Conservation (phyloP, 2,797 vertebrate species). For the Phataginus tricuspis region DNA sequence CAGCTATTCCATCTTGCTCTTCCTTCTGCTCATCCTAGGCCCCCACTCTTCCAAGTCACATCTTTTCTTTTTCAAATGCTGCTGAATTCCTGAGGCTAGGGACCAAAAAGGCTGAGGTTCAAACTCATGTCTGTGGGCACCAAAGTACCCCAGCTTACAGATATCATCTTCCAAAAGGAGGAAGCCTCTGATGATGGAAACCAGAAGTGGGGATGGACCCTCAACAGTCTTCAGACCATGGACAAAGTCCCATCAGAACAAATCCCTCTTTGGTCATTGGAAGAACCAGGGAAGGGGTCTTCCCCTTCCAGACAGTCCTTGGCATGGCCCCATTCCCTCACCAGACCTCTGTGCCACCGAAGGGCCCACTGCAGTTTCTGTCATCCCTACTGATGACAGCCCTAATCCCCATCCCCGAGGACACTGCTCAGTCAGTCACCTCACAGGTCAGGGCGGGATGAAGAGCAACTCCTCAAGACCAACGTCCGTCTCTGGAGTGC, state of each 20-base stretch:
- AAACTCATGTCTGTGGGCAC: not conserved
- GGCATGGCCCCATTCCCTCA: not conserved
- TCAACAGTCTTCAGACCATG: not conserved
- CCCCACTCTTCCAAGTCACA: not conserved
- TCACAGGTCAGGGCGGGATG: not conserved
- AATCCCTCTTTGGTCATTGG: not conserved
- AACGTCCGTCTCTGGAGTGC: rapidly evolving
- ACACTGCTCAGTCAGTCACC: not conserved
- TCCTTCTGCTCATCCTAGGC: not conserved
- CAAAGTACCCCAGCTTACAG: not conserved
- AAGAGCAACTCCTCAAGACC: not conserved
- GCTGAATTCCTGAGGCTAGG: not conserved
- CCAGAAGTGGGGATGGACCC: not conserved
- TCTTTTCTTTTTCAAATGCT: not conserved
- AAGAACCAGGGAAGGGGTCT: not conserved
- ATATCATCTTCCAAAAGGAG: not conserved
- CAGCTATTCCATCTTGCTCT: not conserved
- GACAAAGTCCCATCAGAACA: not conserved
- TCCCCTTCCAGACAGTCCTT: not conserved
- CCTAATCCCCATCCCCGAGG: not conserved
- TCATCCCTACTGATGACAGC: not conserved
- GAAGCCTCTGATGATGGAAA: not conserved
- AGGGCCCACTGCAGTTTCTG: not conserved
- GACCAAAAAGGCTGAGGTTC: not conserved
- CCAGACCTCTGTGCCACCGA: not conserved